Percentiles rank a stretch among this genome's conserved stretches.
Conservation (phyloP, 1,140 invertebrate species). For the Popillia japonica region DNA sequence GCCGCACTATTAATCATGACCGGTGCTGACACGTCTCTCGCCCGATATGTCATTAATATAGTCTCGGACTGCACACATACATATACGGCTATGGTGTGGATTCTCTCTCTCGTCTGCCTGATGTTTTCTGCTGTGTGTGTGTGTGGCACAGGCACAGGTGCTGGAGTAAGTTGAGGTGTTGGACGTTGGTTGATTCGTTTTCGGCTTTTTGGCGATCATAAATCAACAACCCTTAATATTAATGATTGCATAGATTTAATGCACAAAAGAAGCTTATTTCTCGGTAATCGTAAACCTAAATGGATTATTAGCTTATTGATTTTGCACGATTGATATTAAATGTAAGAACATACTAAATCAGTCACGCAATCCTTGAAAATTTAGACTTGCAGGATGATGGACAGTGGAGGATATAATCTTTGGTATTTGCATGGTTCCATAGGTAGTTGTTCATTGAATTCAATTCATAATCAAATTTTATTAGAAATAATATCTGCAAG, state of each 20-base stretch:
- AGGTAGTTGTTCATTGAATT: too few species aligned
- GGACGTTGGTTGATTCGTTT: not conserved
- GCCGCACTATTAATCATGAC: constrained; percentile 3
- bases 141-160: not conserved
- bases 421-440: too few species aligned
- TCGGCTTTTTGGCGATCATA: not conserved
- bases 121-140: not conserved
- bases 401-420: too few species aligned
- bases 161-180: not conserved
- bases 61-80: not conserved
- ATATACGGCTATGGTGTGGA: not conserved
- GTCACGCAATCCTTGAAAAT: too few species aligned
- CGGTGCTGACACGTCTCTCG: not conserved
- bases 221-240: constrained; percentile 29
- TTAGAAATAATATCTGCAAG: too few species aligned
- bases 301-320: too few species aligned
- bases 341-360: too few species aligned
- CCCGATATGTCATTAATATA: constrained; percentile 1
- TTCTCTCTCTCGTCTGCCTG: not conserved
- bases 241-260: not conserved
- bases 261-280: not conserved
- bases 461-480: too few species aligned
- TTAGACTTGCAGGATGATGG: too few species aligned
- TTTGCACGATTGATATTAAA: too few species aligned
- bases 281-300: not conserved